phyloP scores from a whole-genome alignment of 2,888 invertebrate genomes.

The Eupeodes latifasciatus region DNA sequence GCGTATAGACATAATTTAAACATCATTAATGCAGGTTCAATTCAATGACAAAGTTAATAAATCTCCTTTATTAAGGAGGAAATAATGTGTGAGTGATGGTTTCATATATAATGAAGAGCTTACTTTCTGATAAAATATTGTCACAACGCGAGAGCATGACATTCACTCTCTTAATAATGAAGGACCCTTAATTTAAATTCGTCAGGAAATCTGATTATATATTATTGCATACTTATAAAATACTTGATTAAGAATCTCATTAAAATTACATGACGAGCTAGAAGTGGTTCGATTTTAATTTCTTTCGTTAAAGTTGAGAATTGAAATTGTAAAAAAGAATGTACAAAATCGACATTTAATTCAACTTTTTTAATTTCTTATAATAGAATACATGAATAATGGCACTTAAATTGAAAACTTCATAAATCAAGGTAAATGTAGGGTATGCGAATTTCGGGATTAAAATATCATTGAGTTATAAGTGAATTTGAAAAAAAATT shows the following conservation, averaged over 20 bases:
- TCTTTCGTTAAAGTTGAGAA: not conserved
- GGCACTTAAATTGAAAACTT: no score
- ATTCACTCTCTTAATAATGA: not conserved
- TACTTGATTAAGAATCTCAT: not conserved
- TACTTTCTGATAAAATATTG: constrained; percentile 1
- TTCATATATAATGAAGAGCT: constrained; percentile 34
- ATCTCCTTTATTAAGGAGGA: constrained; percentile 28
- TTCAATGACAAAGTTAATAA: constrained; percentile 53
- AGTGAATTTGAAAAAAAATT: no score
- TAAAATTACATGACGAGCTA: not conserved
- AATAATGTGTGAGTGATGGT: constrained; percentile 17
- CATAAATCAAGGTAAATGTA: no score
- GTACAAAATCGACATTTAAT: no score
- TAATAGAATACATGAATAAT: no score
- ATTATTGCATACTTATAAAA: not conserved
- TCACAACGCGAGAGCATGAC: constrained; percentile 14
- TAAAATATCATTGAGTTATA: no score
- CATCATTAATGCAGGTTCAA: constrained; percentile 1
- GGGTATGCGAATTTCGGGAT: no score
- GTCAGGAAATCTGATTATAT: constrained; percentile 9
- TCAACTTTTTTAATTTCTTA: no score
- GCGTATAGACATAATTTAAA: not conserved
- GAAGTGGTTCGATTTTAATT: not conserved
- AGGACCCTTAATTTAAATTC: constrained; percentile 45
- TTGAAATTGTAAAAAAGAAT: no score